Evolutionary conservation across 2,888 invertebrate genomes (phyloP).

Genomic region (Rhingia campestris): DNA sequence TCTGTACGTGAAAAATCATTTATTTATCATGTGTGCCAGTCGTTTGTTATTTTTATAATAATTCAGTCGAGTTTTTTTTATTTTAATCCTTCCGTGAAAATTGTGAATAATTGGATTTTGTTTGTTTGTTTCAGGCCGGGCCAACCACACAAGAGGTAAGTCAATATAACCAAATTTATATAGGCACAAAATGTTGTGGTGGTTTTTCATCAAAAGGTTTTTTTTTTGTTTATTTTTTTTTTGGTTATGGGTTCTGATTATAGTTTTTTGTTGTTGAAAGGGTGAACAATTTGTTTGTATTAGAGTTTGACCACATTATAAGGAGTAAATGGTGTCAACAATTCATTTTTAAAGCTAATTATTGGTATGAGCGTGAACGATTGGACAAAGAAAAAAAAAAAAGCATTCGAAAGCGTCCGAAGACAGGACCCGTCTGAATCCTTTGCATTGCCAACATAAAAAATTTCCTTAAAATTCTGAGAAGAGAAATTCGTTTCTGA

Average conservation of each 20-base stretch:
- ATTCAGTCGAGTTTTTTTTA: background rate
- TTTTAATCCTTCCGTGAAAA: background rate
- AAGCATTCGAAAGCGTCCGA: too few species aligned
- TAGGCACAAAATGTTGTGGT: background rate
- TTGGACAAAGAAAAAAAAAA: too few species aligned
- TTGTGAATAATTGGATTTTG: conserved; percentile 10
- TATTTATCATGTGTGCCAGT: background rate
- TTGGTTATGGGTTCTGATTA: background rate
- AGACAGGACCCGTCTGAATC: too few species aligned
- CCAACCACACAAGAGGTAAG: conserved; percentile 60
- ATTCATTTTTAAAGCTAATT: too few species aligned
- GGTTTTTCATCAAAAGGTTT: background rate
- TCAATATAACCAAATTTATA: background rate
- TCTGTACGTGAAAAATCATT: background rate
- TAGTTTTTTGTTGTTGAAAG: too few species aligned
- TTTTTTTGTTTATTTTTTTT: background rate
- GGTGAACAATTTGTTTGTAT: too few species aligned
- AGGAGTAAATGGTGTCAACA: too few species aligned
- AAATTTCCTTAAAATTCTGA: too few species aligned
- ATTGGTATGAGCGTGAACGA: too few species aligned
- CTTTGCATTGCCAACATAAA: too few species aligned
- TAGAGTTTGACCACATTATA: too few species aligned
- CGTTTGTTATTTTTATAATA: conserved; percentile 7
- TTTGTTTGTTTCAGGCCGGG: conserved; percentile 52
- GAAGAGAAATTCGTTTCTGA: too few species aligned